Evolutionary conservation across 2,888 invertebrate genomes (phyloP).

Genomic region (Terebella lapidaria): DNA sequence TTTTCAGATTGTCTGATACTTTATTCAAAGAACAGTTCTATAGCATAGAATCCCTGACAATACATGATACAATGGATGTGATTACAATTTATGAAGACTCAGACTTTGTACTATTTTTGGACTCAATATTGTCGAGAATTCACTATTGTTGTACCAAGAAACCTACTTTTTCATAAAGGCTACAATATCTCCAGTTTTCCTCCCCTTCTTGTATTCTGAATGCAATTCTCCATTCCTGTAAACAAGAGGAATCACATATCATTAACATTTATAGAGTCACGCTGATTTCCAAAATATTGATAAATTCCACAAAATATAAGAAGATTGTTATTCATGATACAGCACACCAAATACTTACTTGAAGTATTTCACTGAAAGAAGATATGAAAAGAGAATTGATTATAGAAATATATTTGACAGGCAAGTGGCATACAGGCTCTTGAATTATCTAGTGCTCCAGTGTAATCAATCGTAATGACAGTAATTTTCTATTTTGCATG

Average conservation of each 20-base stretch:
- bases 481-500: not conserved
- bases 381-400: slow-evolving; percentile 3
- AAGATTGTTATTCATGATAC: slow-evolving; percentile 1
- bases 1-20: not conserved
- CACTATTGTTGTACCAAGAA: too few species aligned
- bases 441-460: too few species aligned
- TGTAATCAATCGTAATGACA: too few species aligned
- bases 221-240: slow-evolving; percentile 67
- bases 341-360: slow-evolving; percentile 38
- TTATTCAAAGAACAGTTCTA: too few species aligned
- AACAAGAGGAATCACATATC: slow-evolving; percentile 7
- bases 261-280: not conserved
- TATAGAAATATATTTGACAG: not conserved
- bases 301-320: not conserved
- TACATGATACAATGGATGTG: too few species aligned
- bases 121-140: too few species aligned
- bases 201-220: slow-evolving; percentile 71
- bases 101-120: too few species aligned
- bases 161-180: slow-evolving; percentile 64
- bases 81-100: too few species aligned
- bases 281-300: not conserved
- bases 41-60: too few species aligned
- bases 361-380: slow-evolving; percentile 50
- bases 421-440: not conserved
- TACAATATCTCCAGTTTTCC: slow-evolving; percentile 72